A percentile compares a stretch with the other conserved stretches of the same genome.
phyloP scores from a whole-genome alignment of 2,888 invertebrate genomes.

The Lithosia quadra region DNA sequence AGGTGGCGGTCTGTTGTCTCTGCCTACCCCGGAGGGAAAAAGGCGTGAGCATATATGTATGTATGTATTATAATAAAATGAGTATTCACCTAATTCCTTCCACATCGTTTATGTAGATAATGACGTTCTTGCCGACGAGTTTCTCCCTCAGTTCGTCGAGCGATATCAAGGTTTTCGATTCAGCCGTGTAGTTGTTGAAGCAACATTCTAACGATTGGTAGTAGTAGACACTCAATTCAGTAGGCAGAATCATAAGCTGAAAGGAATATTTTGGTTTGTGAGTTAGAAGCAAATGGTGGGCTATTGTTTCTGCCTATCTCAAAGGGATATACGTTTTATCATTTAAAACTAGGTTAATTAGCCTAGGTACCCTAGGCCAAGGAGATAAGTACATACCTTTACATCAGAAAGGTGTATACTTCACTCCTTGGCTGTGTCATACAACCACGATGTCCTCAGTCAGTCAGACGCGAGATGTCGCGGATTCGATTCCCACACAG shows the following conservation, averaged over 20 bases:
- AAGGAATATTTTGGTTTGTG: constrained; percentile 18
- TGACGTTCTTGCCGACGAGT: constrained; percentile 76
- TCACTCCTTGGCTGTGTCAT: no score
- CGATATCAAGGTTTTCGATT: constrained; percentile 71
- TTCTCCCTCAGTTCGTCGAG: constrained; percentile 83
- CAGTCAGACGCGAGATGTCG: no score
- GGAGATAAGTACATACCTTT: no score
- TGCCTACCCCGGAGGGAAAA: no score
- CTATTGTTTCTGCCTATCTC: not conserved
- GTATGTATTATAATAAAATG: no score
- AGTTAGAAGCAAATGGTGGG: not conserved
- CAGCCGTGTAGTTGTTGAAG: constrained; percentile 80
- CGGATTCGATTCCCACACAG: no score
- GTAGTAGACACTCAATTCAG: constrained; percentile 82
- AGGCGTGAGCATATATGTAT: no score
- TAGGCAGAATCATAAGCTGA: constrained; percentile 85
- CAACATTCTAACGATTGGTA: constrained; percentile 82
- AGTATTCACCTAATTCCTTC: constrained; percentile 71
- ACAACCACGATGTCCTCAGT: no score
- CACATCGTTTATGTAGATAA: constrained; percentile 75
- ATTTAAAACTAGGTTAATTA: no score
- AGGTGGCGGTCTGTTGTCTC: no score
- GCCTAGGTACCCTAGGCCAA: no score
- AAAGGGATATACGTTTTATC: not conserved
- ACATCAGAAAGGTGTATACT: no score